These are phyloP conservation scores for Leptogaster cylindrica DNA, from an alignment of 2,888 invertebrate genomes.

Conservation along the genomic window DNA sequence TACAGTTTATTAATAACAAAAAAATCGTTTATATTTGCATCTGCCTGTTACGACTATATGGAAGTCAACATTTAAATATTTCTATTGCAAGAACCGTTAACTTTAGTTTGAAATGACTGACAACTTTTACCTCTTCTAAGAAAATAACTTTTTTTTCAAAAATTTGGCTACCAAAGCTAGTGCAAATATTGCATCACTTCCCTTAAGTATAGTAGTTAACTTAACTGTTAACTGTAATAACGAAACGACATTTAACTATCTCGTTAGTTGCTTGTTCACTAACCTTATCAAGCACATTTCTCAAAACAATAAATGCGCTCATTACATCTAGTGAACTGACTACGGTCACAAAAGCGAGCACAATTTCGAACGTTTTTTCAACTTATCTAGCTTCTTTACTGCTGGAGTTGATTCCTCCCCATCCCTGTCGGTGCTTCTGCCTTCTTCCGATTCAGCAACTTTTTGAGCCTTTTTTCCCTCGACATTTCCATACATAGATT, in stretches of 20 bases:
- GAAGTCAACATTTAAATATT: too few relatives aligned
- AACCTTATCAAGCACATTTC: conserved; percentile 4
- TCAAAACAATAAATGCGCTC: not conserved
- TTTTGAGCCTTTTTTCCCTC: conserved; percentile 35
- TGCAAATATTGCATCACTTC: too few relatives aligned
- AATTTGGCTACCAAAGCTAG: too few relatives aligned
- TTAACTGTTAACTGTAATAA: too few relatives aligned
- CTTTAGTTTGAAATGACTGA: too few relatives aligned
- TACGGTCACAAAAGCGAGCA: conserved; percentile 63
- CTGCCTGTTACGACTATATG: too few relatives aligned
- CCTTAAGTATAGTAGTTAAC: too few relatives aligned
- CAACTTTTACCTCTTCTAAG: too few relatives aligned
- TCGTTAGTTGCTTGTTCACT: conserved; percentile 14
- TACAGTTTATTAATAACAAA: too few relatives aligned
- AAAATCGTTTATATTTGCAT: too few relatives aligned
- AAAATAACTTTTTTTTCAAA: too few relatives aligned
- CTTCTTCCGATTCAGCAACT: conserved; percentile 5
- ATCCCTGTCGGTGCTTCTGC: not conserved
- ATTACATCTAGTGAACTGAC: conserved; percentile 47
- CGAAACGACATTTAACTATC: not conserved
- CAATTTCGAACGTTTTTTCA: conserved; percentile 61
- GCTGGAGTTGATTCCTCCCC: conserved; percentile 51
- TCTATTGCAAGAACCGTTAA: too few relatives aligned
- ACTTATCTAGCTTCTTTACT: conserved; percentile 53
- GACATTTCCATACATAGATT: conserved; percentile 60